Percentiles rank a stretch among this genome's conserved stretches.
Evolutionary conservation across 2,113 vertebrate genomes (phyloP).

Genomic region (Eudorcas thomsonii): DNA sequence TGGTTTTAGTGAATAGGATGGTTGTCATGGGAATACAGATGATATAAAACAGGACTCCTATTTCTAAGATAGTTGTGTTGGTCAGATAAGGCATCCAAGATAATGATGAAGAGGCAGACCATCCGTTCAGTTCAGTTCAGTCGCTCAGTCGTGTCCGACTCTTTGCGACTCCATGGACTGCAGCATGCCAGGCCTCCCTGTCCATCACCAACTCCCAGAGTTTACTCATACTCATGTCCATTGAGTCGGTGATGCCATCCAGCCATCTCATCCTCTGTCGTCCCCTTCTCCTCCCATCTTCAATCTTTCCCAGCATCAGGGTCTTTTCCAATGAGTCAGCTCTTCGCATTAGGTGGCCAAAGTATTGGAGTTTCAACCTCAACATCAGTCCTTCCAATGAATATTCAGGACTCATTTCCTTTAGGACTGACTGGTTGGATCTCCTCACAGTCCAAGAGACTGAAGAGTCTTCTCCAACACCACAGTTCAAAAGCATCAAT

Average conservation of each 20-base stretch:
- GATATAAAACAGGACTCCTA: not conserved
- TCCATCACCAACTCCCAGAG: not conserved
- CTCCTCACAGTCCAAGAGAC: not conserved
- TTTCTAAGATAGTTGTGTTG: slow-evolving; percentile 22
- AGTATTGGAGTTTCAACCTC: not conserved
- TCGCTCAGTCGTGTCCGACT: not conserved
- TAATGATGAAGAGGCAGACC: not conserved
- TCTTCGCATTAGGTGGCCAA: not conserved
- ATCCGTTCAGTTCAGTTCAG: not conserved
- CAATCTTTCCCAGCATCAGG: not conserved
- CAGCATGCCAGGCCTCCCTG: not conserved
- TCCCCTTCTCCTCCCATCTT: not conserved
- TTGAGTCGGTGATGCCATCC: not conserved
- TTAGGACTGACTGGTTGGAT: not conserved
- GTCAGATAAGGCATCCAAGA: not conserved
- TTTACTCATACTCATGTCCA: not conserved
- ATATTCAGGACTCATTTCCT: not conserved
- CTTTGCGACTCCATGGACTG: not conserved
- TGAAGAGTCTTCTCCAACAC: not conserved
- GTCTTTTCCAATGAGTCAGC: not conserved
- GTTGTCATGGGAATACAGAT: slow-evolving; percentile 16
- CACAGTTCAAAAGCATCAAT: not conserved
- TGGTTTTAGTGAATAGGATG: slow-evolving; percentile 41
- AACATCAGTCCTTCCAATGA: not conserved
- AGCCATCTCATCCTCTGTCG: not conserved